Conservation (phyloP, 2,797 vertebrate genomes). For the Tenualosa ilisha region DNA sequence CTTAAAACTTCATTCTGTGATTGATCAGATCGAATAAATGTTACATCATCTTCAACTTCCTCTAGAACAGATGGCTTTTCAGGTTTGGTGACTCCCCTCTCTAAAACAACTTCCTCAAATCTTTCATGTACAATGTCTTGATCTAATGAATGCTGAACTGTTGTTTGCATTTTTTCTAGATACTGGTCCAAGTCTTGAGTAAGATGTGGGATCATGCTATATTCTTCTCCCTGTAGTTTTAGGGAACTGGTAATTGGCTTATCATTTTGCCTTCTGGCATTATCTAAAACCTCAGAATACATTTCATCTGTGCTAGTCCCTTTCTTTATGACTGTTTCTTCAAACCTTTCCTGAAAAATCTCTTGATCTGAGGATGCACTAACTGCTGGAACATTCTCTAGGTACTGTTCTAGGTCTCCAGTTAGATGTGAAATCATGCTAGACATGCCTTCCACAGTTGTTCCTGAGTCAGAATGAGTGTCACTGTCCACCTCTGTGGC, state of each 20-base stretch:
- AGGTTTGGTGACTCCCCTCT: background rate
- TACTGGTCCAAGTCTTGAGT: conserved; percentile 71
- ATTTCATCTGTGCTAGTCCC: background rate
- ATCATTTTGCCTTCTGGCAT: background rate
- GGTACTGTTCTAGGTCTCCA: conserved; percentile 70
- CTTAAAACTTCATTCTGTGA: background rate
- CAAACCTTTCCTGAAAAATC: background rate
- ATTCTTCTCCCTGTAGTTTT: background rate
- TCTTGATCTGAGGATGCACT: background rate
- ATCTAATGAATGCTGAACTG: background rate
- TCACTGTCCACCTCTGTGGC: conserved; percentile 43
- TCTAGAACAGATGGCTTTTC: background rate
- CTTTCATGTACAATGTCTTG: background rate
- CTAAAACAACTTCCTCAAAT: background rate
- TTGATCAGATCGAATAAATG: background rate
- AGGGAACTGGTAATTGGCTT: background rate
- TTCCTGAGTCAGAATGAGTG: conserved; percentile 45
- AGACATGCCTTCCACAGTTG: conserved; percentile 63
- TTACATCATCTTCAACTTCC: background rate
- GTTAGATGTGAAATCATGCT: conserved; percentile 70
- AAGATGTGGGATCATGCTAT: conserved; percentile 69
- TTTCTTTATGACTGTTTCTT: background rate
- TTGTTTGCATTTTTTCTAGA: conserved; percentile 52
- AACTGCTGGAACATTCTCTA: conserved; percentile 54
- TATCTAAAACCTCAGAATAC: background rate